Base-by-base conservation (phyloP, 2,797 vertebrate species). In the Glyptemys insculpta region DNA sequence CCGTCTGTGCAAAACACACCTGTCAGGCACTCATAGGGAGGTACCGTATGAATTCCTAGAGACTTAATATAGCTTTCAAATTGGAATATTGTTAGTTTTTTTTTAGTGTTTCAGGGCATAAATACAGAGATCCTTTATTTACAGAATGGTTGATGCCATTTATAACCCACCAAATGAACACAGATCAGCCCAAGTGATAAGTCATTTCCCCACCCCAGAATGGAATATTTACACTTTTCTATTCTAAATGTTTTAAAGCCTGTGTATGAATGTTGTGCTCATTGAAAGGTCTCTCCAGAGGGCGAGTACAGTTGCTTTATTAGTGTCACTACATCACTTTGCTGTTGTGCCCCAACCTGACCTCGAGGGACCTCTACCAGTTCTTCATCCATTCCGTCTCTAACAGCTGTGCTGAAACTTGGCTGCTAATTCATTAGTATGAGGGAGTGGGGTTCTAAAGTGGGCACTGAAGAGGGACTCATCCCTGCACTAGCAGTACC, bases 11-110 rank as follows among this genome's bases (percentile, higher is more conserved):
- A 18, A 93, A 97, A 31, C 97, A 96, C 50, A 98, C 98, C 56
- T 99, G 98, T 86, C 72, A 90, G 15, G 97, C 97, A 2, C 97
- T 99, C 65, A 65, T 65, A 0, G 97, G 98, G 65, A 99, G 98
- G 99, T 99, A 95, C 72, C 83, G 19, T 1, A 23, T 5, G 4
- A 57, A 27, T 85, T n/a, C 81, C 34, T 86, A 44, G 83, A 14
- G 44, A 16, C 83, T 89, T 12, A 90, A 41, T 85, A 0, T 34
- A 23, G 78, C 50, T 79, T 76, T 93, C 18, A 57, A 19, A 21
- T 79, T 85, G 19, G 27, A 16, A 52, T n/a, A 18, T n/a, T 82
- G 56, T 83, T 56, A 74, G 5, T 15, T 94, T 31, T 95, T 95
- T 31, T 87, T 65, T 74, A 25, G n/a, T 81, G 79, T 23, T 68